Conservation (phyloP, 2,113 vertebrate species). For the Stigmatopora nigra region DNA sequence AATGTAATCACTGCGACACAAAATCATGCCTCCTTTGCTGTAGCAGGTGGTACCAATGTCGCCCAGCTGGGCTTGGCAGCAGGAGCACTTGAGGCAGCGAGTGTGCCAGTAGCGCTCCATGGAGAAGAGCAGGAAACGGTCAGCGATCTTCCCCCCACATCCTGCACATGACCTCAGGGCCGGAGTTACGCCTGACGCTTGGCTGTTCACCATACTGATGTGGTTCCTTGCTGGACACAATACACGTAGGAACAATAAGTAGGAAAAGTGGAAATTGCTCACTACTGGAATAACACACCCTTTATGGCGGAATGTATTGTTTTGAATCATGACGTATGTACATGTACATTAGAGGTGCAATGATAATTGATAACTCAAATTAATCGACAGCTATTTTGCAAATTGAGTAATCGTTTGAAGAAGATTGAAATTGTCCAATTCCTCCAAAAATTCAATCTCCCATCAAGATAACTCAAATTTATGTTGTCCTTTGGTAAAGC, state of each 20-base stretch:
- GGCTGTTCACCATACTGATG: constrained; percentile 73
- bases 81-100: constrained; percentile 76
- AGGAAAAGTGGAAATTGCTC: not conserved
- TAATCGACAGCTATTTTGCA: no score
- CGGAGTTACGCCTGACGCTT: constrained; percentile 45
- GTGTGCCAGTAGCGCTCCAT: constrained; percentile 81
- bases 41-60: constrained; percentile 78
- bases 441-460: no score
- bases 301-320: no score
- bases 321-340: no score
- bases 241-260: not conserved
- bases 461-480: no score
- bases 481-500: no score
- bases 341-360: no score
- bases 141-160: constrained; percentile 73
- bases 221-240: constrained; percentile 26
- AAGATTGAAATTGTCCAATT: no score
- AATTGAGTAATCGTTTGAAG: no score
- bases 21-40: constrained; percentile 79
- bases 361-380: no score
- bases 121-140: constrained; percentile 78
- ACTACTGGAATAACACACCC: not conserved
- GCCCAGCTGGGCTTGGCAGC: constrained; percentile 77
- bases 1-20: constrained; percentile 78
- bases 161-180: constrained; percentile 71